Base-by-base conservation (phyloP, 2,113 vertebrate species). In the Phylloscopus whistleri region DNA sequence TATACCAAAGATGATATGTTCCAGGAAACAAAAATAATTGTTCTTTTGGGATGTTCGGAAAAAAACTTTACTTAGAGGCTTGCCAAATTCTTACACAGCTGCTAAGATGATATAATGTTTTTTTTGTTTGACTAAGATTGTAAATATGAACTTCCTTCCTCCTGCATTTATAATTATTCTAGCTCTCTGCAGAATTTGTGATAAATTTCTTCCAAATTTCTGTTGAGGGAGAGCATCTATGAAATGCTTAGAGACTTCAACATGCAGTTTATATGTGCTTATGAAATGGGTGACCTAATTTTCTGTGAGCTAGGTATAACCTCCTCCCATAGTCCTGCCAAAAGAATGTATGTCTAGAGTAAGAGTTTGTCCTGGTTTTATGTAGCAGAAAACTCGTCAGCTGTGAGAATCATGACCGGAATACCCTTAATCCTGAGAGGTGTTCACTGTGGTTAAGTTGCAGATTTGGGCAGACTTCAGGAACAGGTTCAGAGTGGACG, bases 121-220 rank as follows among this genome's bases (percentile, higher is more conserved):
- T 18, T 94, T 91, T 94, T 95, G 84, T 95, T 96, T 73, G 69
- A 53, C 84, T 90, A 13, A 83, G 89, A 31, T 80, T 87, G 26
- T 89, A 94, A 95, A 94, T 94, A 91, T 9, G 11, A 96, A 93
- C 94, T 97, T 97, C 92, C 95, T 97, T 97, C 95, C 75, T 96
- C 31, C 77, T 91, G 83, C 58, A 60, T 97, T 96, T 94, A 56
- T 85, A 93, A 55, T 89, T 85, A 66, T 81, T 81, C 51, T 89
- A 85, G 39, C 51, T 86, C 9, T 76, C 11, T 90, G 73, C 35
- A 75, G 84, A 88, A 86, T 79, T 94, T 77, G 49, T 87, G 55
- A 77, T 91, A 82, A 91, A 48, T 69, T 33, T 79, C 43, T 84
- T 85, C 70, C 27, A 56, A 88, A 75, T 75, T 60, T 89, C 44